These are phyloP conservation scores for Psix sp. DNA, from an alignment of 1,140 invertebrate genomes.

Conservation along the genomic window DNA sequence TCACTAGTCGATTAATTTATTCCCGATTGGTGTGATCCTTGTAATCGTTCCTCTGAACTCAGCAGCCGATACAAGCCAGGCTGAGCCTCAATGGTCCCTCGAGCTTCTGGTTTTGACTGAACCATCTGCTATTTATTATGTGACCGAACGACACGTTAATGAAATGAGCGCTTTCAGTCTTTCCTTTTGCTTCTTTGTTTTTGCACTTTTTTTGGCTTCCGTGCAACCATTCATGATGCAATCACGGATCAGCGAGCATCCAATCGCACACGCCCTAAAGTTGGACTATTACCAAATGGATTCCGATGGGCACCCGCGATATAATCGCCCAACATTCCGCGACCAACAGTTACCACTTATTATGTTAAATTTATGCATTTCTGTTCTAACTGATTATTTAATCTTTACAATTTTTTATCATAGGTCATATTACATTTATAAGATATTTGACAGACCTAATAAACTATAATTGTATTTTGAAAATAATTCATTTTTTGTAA, in stretches of 20 bases:
- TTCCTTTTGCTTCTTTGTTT: conserved; percentile 29
- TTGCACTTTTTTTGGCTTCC: conserved; percentile 16
- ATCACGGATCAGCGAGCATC: conserved; percentile 35
- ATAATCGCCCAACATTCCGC: no score
- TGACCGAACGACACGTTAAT: conserved; percentile 65
- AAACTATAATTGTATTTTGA: no score
- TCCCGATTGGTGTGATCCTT: conserved; percentile 30
- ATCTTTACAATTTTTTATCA: no score
- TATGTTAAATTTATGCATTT: no score
- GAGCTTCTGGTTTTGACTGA: conserved; percentile 64
- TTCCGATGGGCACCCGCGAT: no score
- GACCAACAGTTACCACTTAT: no score
- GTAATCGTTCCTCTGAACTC: conserved; percentile 36
- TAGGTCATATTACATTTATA: no score
- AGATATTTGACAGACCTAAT: no score
- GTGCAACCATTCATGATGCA: conserved; percentile 43
- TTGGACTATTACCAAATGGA: conserved; percentile 37
- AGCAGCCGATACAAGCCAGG: no score
- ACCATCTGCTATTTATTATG: conserved; percentile 73
- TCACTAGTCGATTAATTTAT: conserved; percentile 59
- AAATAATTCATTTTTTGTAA: no score
- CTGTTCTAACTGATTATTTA: no score
- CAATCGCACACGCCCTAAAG: conserved; percentile 25
- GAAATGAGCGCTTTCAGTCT: conserved; percentile 59
- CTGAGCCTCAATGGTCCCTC: conserved; percentile 34